Conservation (phyloP, 2,888 invertebrate species). For the Ceramica pisi region DNA sequence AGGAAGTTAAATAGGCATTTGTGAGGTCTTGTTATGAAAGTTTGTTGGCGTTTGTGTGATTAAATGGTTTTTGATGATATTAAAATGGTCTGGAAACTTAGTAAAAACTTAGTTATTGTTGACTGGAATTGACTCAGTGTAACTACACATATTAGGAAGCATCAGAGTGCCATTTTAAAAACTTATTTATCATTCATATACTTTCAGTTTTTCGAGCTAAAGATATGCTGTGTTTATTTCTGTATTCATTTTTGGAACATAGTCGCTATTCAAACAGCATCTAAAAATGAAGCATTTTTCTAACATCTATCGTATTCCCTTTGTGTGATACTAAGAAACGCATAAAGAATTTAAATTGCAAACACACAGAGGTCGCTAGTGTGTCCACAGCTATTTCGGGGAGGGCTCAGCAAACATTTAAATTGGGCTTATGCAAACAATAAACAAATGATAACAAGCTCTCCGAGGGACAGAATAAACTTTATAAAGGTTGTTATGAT, state of each 20-base stretch:
- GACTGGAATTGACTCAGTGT: background rate
- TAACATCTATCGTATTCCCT: conserved; percentile 13
- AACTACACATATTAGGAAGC: no score
- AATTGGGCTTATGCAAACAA: conserved; percentile 83
- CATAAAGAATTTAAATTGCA: conserved; percentile 59
- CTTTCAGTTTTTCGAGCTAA: no score
- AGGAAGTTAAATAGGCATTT: conserved; percentile 53
- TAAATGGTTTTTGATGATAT: conserved; percentile 4
- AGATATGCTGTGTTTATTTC: no score
- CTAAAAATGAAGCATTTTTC: conserved; percentile 21
- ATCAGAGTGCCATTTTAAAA: background rate
- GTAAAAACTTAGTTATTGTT: background rate
- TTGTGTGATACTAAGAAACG: conserved; percentile 50
- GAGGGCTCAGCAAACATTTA: conserved; percentile 80
- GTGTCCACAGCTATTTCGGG: conserved; percentile 59
- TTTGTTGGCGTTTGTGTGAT: conserved; percentile 24
- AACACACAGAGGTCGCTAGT: conserved; percentile 58
- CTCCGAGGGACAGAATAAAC: conserved; percentile 76
- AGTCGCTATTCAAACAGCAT: background rate
- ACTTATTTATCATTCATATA: no score
- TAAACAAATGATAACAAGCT: conserved; percentile 85
- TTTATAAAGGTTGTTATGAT: conserved; percentile 76
- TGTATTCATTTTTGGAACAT: background rate
- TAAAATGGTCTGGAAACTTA: background rate
- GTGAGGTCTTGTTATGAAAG: conserved; percentile 32